phyloP scores from a whole-genome alignment of 2,113 vertebrate genomes.

The Erythrocebus patas region DNA sequence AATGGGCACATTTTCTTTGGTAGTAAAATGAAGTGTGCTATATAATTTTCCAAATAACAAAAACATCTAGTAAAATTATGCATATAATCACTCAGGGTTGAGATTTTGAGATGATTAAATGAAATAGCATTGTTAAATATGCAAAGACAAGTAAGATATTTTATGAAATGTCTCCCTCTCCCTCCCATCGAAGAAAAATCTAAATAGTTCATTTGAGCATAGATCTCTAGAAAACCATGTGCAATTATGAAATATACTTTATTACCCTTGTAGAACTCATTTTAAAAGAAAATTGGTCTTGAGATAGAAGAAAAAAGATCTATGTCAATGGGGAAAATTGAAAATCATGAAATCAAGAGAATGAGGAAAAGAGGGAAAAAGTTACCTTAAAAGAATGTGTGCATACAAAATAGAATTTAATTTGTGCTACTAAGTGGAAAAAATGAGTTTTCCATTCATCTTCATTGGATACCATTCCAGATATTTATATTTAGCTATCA shows the following conservation, averaged over 20 bases:
- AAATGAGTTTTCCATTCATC: conserved; percentile 30
- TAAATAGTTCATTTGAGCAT: neutral
- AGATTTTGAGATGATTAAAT: neutral
- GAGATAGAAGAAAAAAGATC: neutral
- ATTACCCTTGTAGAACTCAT: neutral
- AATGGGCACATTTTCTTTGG: neutral
- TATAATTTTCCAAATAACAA: neutral
- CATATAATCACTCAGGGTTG: neutral
- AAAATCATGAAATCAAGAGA: conserved; percentile 16
- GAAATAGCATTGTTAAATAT: neutral
- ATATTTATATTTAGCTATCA: conserved; percentile 52
- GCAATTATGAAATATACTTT: neutral
- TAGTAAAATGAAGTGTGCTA: neutral
- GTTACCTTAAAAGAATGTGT: neutral
- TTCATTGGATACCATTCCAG: conserved; percentile 25
- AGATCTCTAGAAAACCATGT: neutral
- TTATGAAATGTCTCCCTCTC: neutral
- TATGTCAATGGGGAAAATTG: conserved; percentile 7
- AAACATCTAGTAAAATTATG: neutral
- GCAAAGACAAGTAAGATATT: neutral
- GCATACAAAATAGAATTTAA: conserved; percentile 36
- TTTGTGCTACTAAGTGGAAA: conserved; percentile 12
- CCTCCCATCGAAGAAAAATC: neutral
- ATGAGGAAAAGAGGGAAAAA: neutral
- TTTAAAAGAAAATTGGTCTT: conserved; percentile 26